phyloP scores from a whole-genome alignment of 2,797 vertebrate species.

The Leuciscus waleckii region DNA sequence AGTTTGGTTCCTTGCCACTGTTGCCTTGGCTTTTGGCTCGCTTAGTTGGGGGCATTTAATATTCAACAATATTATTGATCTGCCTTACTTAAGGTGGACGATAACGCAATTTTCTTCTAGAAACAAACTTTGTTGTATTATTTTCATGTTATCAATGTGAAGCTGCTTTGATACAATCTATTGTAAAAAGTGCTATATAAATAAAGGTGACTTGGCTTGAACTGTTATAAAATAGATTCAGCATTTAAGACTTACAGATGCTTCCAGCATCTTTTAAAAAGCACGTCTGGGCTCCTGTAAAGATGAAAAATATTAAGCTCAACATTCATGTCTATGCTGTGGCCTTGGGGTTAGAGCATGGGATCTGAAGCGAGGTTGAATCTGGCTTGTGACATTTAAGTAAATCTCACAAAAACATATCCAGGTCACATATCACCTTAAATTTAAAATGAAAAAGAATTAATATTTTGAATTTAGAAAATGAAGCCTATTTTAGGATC shows the following conservation, averaged over 20 bases:
- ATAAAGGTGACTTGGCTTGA: background rate
- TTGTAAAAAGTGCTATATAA: no score
- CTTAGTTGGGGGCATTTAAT: no score
- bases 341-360: background rate
- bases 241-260: constrained; percentile 3
- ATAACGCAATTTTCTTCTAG: no score
- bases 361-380: background rate
- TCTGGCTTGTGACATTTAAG: background rate
- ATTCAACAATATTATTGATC: no score
- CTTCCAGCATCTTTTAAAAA: background rate
- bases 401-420: background rate
- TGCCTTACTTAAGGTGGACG: no score
- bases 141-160: no score
- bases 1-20: no score
- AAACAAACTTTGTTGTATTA: no score
- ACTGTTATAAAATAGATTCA: constrained; percentile 10
- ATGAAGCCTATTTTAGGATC: background rate
- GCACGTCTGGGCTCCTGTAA: background rate
- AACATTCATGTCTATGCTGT: background rate
- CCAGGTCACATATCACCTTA: background rate
- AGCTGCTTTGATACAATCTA: no score
- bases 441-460: background rate
- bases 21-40: no score
- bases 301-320: background rate
- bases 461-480: background rate